A percentile compares a stretch with the other conserved stretches of the same genome.
Conservation (phyloP, 2,888 invertebrate genomes). For the Agapostemon virescens region DNA sequence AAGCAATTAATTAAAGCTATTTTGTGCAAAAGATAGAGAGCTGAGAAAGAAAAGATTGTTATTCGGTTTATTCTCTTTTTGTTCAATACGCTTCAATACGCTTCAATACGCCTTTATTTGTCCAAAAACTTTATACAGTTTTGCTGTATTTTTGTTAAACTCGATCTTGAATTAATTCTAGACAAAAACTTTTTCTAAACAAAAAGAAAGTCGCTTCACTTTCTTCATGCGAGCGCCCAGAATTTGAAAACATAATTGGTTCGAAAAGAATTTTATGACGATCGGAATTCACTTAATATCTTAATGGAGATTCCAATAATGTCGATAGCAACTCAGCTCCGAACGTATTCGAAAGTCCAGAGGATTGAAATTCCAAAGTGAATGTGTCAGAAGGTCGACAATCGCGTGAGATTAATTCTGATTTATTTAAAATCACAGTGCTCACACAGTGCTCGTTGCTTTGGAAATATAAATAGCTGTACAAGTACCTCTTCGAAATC, state of each 20-base stretch:
- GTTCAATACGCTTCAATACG: too few relatives aligned
- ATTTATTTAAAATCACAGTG: neutral
- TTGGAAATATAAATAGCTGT: neutral
- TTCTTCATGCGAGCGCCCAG: too few relatives aligned
- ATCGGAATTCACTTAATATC: neutral
- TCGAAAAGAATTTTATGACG: neutral
- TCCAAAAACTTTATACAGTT: neutral
- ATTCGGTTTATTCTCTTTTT: too few relatives aligned
- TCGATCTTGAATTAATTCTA: neutral
- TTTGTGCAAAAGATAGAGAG: too few relatives aligned
- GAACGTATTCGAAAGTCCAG: constrained; percentile 11
- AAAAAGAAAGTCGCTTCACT: too few relatives aligned
- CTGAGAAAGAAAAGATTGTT: too few relatives aligned
- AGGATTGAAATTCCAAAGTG: constrained; percentile 13
- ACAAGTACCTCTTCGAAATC: neutral
- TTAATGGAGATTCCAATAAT: constrained; percentile 1
- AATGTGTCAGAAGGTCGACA: neutral
- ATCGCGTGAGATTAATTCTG: neutral
- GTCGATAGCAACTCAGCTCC: neutral
- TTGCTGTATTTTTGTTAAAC: neutral
- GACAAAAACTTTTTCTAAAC: too few relatives aligned
- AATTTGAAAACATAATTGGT: neutral
- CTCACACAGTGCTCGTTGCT: too few relatives aligned
- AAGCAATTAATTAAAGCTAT: too few relatives aligned
- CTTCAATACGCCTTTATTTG: too few relatives aligned